phyloP scores from a whole-genome alignment of 2,888 invertebrate genomes.

The Andrena marginata region DNA sequence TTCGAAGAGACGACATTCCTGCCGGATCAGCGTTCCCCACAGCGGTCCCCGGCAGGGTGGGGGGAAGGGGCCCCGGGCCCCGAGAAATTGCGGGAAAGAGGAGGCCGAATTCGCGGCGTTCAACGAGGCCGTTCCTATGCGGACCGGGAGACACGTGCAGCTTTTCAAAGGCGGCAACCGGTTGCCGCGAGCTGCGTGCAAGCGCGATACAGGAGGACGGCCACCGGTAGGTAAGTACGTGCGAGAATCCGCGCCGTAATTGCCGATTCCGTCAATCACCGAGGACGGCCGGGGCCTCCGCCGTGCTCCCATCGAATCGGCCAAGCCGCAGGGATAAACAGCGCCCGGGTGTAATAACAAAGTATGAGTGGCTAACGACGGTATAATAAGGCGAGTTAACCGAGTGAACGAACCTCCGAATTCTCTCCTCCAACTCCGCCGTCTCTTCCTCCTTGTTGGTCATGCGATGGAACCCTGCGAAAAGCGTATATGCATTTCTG shows the following conservation, averaged over 20 bases:
- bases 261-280: constrained; percentile 74
- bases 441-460: not conserved
- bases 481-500: too few species aligned
- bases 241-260: constrained; percentile 70
- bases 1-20: constrained; percentile 56
- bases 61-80: not conserved
- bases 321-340: constrained; percentile 53
- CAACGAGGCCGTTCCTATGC: constrained; percentile 65
- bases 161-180: constrained; percentile 75
- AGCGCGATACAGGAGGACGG: constrained; percentile 47
- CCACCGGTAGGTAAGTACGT: constrained; percentile 63
- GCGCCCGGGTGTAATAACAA: constrained; percentile 65
- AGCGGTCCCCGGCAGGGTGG: constrained; percentile 18
- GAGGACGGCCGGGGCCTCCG: constrained; percentile 37
- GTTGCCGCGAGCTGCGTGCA: constrained; percentile 75
- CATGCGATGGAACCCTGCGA: not conserved
- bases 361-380: constrained; percentile 66
- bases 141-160: constrained; percentile 71
- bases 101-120: constrained; percentile 51
- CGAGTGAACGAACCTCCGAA: constrained; percentile 61
- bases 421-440: constrained; percentile 13
- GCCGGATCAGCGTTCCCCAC: constrained; percentile 29
- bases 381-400: constrained; percentile 68
- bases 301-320: constrained; percentile 50
- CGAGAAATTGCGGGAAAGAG: constrained; percentile 51